Evolutionary conservation across 64 coral and sea anemone genomes (phyloP), one percentile per base, ranked within the genome.

Genomic region (Stylophora pistillata): DNA sequence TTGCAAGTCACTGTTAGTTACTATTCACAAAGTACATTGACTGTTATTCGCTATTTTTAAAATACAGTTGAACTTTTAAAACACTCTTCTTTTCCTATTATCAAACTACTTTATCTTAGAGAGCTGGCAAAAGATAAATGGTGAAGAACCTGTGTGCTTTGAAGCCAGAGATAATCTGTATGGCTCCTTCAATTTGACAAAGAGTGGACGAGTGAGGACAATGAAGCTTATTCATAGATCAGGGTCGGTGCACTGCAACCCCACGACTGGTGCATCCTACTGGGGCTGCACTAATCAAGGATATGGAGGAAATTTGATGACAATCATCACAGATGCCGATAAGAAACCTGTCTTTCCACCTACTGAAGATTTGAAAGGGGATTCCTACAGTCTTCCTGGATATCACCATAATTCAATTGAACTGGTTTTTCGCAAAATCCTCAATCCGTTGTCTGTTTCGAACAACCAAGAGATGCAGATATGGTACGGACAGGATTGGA

Each of bases 51-150:
- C 37, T 47, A 47, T 47, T 47, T 0, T 47, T 47, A 4, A 4
- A 47, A 47, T 47, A 47, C 37, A 47, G 37, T 47, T 47, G 37
- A 47, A 47, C 37, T 47, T 47, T 47, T 7, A 47, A 47, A 47
- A 47, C 37, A 4, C 3, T 47, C 37, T 47, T 4, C 37, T 7
- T 47, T 4, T 47, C 37, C 37, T 47, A 47, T 47, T 47, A n/a
- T n/a, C n/a, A n/a, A n/a, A n/a, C n/a, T n/a, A 7, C 37, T 47
- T 4, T 47, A 47, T 47, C 37, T 47, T 47, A 47, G 37, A 47
- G 37, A 47, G 37, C 37, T 85, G 81, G 81, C 30, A 68, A 37
- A 85, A 85, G 56, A 68, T 85, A 27, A 85, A 85, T 60, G 66
- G n/a, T 47, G 0, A 47, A 47, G 37, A 55, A 31, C 58, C 61